Evolutionary conservation across 2,113 vertebrate species (phyloP).

Genomic region (Poeciliopsis turrubarensis): DNA sequence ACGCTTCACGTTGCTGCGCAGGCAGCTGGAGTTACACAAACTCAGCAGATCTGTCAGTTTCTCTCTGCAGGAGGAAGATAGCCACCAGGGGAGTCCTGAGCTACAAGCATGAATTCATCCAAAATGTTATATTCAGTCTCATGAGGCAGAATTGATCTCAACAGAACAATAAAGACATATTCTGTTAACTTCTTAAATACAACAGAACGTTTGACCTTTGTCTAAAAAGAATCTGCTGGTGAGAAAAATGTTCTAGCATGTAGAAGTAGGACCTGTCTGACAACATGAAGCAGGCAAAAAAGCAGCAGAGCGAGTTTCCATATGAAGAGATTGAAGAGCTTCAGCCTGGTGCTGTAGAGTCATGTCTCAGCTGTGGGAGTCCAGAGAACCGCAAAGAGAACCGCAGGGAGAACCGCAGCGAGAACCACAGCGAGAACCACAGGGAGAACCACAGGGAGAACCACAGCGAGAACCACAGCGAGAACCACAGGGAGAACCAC

Average conservation of each 20-base stretch:
- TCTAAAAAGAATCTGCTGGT: constrained; percentile 12
- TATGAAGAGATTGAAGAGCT: too few relatives aligned
- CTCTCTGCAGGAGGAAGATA: neutral
- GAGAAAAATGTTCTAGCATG: constrained; percentile 20
- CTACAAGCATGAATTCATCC: neutral
- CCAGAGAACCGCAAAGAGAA: too few relatives aligned
- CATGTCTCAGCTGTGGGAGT: too few relatives aligned
- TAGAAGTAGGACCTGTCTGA: constrained; percentile 8
- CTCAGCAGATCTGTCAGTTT: constrained; percentile 37
- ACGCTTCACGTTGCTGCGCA: constrained; percentile 5
- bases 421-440: too few relatives aligned
- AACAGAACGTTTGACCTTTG: neutral
- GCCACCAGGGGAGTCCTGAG: neutral
- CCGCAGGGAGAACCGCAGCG: too few relatives aligned
- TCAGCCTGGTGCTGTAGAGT: too few relatives aligned
- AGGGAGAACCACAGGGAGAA: too few relatives aligned
- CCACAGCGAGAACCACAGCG: too few relatives aligned
- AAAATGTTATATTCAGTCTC: neutral
- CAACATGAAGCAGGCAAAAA: too few relatives aligned
- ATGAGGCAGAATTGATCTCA: too few relatives aligned
- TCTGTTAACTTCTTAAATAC: constrained; percentile 12
- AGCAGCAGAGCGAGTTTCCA: too few relatives aligned
- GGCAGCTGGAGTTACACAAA: constrained; percentile 24
- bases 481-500: too few relatives aligned
- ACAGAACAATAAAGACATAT: neutral